A percentile compares a stretch with the other conserved stretches of the same genome.
phyloP scores from a whole-genome alignment of 2,113 vertebrate genomes.

The Ranitomeya variabilis region DNA sequence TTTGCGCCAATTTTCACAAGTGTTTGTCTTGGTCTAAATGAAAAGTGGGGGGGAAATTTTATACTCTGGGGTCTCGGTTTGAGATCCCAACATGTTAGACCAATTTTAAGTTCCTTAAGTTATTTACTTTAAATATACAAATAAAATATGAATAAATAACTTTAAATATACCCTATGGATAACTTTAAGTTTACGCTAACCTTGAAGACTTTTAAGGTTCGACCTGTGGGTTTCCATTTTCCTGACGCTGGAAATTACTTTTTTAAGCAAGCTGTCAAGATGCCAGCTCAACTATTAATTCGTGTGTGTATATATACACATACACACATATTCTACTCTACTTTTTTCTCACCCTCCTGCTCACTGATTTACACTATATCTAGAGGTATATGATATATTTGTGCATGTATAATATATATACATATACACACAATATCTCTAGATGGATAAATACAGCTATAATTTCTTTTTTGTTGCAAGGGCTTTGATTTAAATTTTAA shows the following conservation, averaged over 20 bases:
- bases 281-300: conserved; percentile 53
- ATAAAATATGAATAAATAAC: conserved; percentile 72
- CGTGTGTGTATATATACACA: neutral
- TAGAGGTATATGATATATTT: no score
- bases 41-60: conserved; percentile 76
- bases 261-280: conserved; percentile 64
- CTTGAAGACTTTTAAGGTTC: conserved; percentile 70
- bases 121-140: conserved; percentile 76
- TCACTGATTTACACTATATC: neutral
- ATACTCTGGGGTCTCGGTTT: conserved; percentile 82
- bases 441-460: no score
- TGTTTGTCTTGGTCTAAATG: conserved; percentile 85
- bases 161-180: conserved; percentile 72
- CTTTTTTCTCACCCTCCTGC: conserved; percentile 25
- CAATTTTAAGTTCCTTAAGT: conserved; percentile 80
- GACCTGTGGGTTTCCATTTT: conserved; percentile 66
- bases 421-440: no score
- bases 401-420: no score
- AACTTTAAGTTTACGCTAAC: conserved; percentile 73
- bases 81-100: conserved; percentile 76
- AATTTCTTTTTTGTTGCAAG: conserved; percentile 18
- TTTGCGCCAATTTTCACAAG: conserved; percentile 86
- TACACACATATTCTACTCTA: neutral
- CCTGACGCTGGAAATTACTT: conserved; percentile 69
- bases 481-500: conserved; percentile 35